Evolutionary conservation across 2,888 invertebrate species (phyloP), one percentile per base, ranked within the genome.

Genomic region (Melinaea menophilus): DNA sequence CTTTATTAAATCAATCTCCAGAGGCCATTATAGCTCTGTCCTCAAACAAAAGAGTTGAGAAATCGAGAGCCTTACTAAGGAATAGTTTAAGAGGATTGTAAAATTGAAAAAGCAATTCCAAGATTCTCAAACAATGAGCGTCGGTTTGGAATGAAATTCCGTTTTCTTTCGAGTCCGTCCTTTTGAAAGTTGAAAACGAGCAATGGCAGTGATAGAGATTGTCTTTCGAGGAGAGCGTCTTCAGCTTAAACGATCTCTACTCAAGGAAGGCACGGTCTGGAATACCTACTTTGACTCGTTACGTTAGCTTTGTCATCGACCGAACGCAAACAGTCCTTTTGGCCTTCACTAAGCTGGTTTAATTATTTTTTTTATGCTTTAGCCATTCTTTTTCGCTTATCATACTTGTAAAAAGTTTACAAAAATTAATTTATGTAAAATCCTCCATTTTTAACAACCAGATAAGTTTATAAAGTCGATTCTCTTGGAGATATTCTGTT

Each of bases 61-160:
- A 69, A 73, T 69, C 69, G 61, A 65, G 62, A 62, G 62, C 57
- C 59, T 63, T 61, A 66, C 67, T 64, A 73, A 71, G 71, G 67
- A 75, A 78, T 79, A 77, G 76, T 78, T 76, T 70, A 72, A 74
- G 72, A 72, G 73, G 71, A 79, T 80, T 78, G 79, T 76, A 75
- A 79, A 81, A 84, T 84, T 81, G 76, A 80, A 81, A 86, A 82
- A 84, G 80, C 83, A 82, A 84, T 85, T 82, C 82, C 79, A 81
- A 79, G 79, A 76, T 77, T 81, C 76, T 79, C 85, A 84, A 86
- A 86, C 86, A 86, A 85, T 80, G 82, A 80, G 73, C 77, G 75
- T 73, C 71, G 74, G 75, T 74, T 74, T 74, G 81, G 77, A 86
- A 86, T 84, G 81, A 82, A 80, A 85, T 85, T n/a, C 80, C 78